A percentile compares a stretch with the other conserved stretches of the same genome.
Evolutionary conservation across 2,797 vertebrate genomes (phyloP).

Genomic region (Melanotaenia maccullochi): DNA sequence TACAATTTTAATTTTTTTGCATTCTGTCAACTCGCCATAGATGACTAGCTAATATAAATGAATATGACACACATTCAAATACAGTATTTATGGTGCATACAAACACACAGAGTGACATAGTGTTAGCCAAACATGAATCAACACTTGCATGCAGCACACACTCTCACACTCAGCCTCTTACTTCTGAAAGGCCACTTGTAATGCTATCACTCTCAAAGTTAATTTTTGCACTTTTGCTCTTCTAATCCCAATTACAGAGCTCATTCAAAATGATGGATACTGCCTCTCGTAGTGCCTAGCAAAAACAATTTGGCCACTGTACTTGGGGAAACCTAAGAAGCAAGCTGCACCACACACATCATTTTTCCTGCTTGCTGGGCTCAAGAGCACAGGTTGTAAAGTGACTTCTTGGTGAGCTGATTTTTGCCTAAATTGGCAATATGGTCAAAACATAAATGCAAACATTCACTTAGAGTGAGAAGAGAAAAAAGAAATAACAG

Average conservation of each 20-base stretch:
- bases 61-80: constrained; percentile 5
- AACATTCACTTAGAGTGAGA: neutral
- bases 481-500: neutral
- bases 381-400: constrained; percentile 67
- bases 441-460: constrained; percentile 35
- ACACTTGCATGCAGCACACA: constrained; percentile 24
- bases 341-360: constrained; percentile 60
- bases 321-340: constrained; percentile 68
- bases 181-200: constrained; percentile 75
- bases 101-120: constrained; percentile 24
- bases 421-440: constrained; percentile 69
- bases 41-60: neutral
- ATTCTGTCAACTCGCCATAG: constrained; percentile 4
- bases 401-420: constrained; percentile 71
- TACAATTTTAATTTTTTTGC: neutral
- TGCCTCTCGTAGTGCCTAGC: constrained; percentile 49
- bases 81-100: constrained; percentile 6
- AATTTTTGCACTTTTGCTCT: constrained; percentile 76
- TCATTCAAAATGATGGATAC: constrained; percentile 79
- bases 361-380: constrained; percentile 69
- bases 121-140: constrained; percentile 51
- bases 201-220: constrained; percentile 72
- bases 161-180: constrained; percentile 55
- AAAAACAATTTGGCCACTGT: constrained; percentile 76
- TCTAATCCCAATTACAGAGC: constrained; percentile 78